Evolutionary conservation across 2,113 vertebrate genomes (phyloP).

Genomic region (Pseudorectes ferrugineus): DNA sequence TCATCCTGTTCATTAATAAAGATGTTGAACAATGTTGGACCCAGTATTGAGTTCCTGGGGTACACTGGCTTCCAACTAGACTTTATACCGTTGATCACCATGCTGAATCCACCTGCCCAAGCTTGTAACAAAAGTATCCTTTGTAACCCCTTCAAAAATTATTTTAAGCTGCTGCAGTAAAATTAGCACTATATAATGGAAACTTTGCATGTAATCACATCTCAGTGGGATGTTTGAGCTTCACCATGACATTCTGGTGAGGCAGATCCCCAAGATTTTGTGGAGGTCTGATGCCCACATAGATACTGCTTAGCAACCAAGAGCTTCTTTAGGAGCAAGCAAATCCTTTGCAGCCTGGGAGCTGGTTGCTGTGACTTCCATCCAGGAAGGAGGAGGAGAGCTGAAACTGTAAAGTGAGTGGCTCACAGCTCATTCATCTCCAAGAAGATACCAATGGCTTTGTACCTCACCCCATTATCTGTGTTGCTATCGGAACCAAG

Average conservation of each 20-base stretch:
- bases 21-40: not conserved
- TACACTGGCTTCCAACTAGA: not conserved
- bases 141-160: not conserved
- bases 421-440: not conserved
- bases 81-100: not conserved
- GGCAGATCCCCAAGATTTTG: slow-evolving; percentile 68
- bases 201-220: slow-evolving; percentile 66
- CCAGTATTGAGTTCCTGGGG: not conserved
- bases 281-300: slow-evolving; percentile 72
- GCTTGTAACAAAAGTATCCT: slow-evolving; percentile 4
- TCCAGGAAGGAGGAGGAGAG: not conserved
- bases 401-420: not conserved
- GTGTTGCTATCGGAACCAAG: not conserved
- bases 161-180: slow-evolving; percentile 49
- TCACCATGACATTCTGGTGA: slow-evolving; percentile 69
- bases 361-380: not conserved
- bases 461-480: not conserved
- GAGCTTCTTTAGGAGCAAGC: slow-evolving; percentile 36
- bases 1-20: not conserved
- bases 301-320: slow-evolving; percentile 79
- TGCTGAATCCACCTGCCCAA: not conserved
- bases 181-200: slow-evolving; percentile 66
- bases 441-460: not conserved
- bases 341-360: not conserved
- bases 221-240: slow-evolving; percentile 68